Evolutionary conservation across 2,113 vertebrate genomes (phyloP).

Genomic region (Syngnathus scovelli): DNA sequence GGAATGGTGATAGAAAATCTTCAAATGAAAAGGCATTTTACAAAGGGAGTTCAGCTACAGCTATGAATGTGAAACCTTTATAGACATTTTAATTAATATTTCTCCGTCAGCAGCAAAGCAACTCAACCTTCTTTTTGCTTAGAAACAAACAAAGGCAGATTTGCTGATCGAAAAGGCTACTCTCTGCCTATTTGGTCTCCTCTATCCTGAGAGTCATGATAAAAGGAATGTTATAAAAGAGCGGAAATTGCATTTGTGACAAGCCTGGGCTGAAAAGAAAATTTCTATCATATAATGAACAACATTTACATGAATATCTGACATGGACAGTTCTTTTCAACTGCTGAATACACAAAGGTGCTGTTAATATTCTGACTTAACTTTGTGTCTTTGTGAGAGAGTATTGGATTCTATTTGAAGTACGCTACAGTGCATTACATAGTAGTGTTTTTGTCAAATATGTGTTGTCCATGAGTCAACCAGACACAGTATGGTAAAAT

Average conservation of each 20-base stretch:
- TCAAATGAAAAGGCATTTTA: slow-evolving; percentile 50
- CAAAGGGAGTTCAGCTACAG: slow-evolving; percentile 42
- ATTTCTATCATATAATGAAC: slow-evolving; percentile 14
- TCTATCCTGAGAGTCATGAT: slow-evolving; percentile 23
- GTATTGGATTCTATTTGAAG: background rate
- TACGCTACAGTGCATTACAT: background rate
- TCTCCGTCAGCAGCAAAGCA: slow-evolving; percentile 47
- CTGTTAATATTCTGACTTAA: background rate
- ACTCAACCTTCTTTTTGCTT: slow-evolving; percentile 34
- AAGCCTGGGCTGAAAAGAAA: slow-evolving; percentile 21
- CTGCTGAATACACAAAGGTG: slow-evolving; percentile 3
- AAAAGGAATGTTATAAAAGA: slow-evolving; percentile 31
- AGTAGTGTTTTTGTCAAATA: background rate
- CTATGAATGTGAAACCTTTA: slow-evolving; percentile 32
- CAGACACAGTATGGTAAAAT: slow-evolving; percentile 17
- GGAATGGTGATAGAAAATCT: background rate
- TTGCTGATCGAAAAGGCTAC: slow-evolving; percentile 36
- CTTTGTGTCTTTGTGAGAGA: background rate
- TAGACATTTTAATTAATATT: slow-evolving; percentile 50
- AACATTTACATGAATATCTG: slow-evolving; percentile 9
- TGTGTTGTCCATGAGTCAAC: no score
- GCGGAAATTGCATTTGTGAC: slow-evolving; percentile 42
- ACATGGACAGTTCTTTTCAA: background rate
- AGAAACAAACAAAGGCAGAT: slow-evolving; percentile 50
- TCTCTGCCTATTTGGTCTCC: slow-evolving; percentile 30